phyloP scores from a whole-genome alignment of 2,888 invertebrate genomes.

The Lepetodrilus schrolli region DNA sequence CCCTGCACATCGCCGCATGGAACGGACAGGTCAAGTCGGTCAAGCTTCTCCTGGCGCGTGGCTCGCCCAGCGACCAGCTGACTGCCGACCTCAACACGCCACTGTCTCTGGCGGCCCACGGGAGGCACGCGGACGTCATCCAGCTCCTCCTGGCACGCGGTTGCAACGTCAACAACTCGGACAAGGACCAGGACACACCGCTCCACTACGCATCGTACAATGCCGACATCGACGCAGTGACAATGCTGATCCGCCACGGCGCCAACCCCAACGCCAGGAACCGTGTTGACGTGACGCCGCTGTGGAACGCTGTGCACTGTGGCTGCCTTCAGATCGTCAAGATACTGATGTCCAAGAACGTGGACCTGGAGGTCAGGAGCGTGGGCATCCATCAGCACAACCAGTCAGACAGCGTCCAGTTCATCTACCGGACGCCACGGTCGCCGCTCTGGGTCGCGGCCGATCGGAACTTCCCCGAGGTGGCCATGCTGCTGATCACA shows the following conservation, averaged over 20 bases:
- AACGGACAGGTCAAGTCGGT: constrained; percentile 58
- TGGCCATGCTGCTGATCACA: constrained; percentile 49
- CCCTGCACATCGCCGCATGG: constrained; percentile 69
- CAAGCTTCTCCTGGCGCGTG: constrained; percentile 49
- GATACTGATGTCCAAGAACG: constrained; percentile 57
- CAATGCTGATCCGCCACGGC: constrained; percentile 55
- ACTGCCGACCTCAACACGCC: constrained; percentile 66
- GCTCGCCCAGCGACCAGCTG: constrained; percentile 51
- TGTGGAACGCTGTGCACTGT: constrained; percentile 69
- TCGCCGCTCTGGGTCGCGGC: constrained; percentile 63
- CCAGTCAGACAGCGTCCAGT: constrained; percentile 48
- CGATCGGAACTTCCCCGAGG: constrained; percentile 39
- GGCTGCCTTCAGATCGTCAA: constrained; percentile 50
- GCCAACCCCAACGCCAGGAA: constrained; percentile 62
- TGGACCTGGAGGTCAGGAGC: constrained; percentile 50
- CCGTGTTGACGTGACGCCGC: constrained; percentile 53
- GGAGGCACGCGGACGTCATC: constrained; percentile 48
- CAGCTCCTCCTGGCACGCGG: constrained; percentile 55
- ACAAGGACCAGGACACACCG: constrained; percentile 68
- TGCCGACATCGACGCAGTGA: constrained; percentile 53
- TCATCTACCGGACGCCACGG: constrained; percentile 50
- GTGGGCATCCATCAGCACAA: constrained; percentile 64
- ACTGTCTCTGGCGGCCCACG: constrained; percentile 67
- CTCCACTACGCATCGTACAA: constrained; percentile 67
- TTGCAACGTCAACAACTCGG: constrained; percentile 65